Conservation (phyloP, 2,113 vertebrate species). For the Scytalopus superciliaris region DNA sequence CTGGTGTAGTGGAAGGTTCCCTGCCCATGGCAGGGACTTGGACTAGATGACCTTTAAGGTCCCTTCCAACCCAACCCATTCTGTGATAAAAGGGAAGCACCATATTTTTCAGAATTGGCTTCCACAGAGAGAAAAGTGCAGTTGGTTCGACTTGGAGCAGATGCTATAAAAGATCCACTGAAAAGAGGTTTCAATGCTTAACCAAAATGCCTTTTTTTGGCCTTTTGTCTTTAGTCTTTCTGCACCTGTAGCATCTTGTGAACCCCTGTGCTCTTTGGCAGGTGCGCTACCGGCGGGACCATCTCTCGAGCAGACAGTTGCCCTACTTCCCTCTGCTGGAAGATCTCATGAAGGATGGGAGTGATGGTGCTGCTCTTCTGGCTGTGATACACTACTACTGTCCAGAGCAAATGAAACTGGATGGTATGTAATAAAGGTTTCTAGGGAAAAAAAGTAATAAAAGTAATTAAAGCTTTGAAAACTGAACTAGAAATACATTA, state of each 20-base stretch:
- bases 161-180: not conserved
- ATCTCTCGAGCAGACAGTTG: constrained; percentile 82
- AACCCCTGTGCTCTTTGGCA: constrained; percentile 29
- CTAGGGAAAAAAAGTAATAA: too few species aligned
- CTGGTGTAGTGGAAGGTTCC: not conserved
- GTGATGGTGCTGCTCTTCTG: constrained; percentile 87
- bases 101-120: not conserved
- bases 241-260: not conserved
- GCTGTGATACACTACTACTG: constrained; percentile 94
- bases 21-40: not conserved
- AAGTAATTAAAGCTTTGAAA: not conserved
- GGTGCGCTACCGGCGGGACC: constrained; percentile 95
- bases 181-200: not conserved
- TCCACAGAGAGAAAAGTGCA: not conserved
- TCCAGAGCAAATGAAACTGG: constrained; percentile 89
- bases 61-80: not conserved
- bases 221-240: not conserved
- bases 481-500: not conserved
- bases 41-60: not conserved
- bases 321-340: constrained; percentile 90
- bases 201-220: not conserved
- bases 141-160: not conserved
- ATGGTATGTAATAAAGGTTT: constrained; percentile 77
- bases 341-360: constrained; percentile 88
- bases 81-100: not conserved